A percentile compares a stretch with the other conserved stretches of the same genome.
Conservation (phyloP, 2,888 invertebrate species). For the Diplolepis rosae region DNA sequence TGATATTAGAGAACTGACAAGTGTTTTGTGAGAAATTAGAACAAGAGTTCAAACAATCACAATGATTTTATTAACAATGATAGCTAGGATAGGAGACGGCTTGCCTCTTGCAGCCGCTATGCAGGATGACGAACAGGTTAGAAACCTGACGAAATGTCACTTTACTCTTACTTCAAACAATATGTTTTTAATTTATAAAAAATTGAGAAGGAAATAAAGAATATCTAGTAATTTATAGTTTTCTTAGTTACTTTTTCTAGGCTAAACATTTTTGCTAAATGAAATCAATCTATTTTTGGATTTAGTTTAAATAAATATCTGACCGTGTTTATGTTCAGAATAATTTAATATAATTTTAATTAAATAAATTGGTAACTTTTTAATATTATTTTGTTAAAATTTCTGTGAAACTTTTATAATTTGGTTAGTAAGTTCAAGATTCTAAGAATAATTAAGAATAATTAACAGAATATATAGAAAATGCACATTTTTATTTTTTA, state of each 20-base stretch:
- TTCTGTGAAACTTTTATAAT: no score
- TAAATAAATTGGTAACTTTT: no score
- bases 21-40: slow-evolving; percentile 1
- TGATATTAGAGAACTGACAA: not conserved
- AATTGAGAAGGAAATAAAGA: not conserved
- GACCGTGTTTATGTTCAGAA: not conserved
- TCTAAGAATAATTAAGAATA: no score
- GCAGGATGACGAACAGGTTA: slow-evolving; percentile 98
- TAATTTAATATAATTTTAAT: no score
- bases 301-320: not conserved
- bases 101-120: slow-evolving; percentile 96
- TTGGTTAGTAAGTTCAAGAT: no score
- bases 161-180: slow-evolving; percentile 29
- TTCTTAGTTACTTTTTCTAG: not conserved
- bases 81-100: slow-evolving; percentile 95
- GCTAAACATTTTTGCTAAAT: not conserved
- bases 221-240: not conserved
- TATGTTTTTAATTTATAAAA: slow-evolving; percentile 3
- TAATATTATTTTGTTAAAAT: no score
- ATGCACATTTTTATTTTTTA: no score
- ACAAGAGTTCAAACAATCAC: slow-evolving; percentile 61
- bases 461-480: no score
- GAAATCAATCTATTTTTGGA: not conserved
- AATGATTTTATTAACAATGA: slow-evolving; percentile 99
- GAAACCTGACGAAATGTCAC: slow-evolving; percentile 58